Base-by-base conservation (phyloP, 2,888 invertebrate genomes). In the Pterostichus madidus region DNA sequence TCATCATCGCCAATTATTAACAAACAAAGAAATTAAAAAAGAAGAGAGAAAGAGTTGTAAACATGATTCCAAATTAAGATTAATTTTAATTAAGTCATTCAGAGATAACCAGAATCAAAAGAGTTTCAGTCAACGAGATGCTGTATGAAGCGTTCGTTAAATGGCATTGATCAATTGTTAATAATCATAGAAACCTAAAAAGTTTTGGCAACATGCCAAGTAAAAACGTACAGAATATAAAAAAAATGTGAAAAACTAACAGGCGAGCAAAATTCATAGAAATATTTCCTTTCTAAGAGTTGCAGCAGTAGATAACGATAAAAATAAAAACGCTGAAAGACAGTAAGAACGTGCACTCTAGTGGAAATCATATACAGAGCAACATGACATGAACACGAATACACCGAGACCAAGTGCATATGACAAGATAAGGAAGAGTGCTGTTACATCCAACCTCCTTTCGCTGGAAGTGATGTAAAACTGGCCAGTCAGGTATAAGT, bases 401-500 rank as follows among this genome's bases (percentile, higher is more conserved):
- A 86, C 87, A 86, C 85, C 68, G 82, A 76, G 82, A 83, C 77
- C 68, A 83, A 83, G 61, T 83, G 82, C 82, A 83, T 64, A 39
- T 77, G 76, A 76, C 77, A 83, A 77, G 46, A 77, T 35, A 52
- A 76, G 82, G 82, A 83, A 83, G 82, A 77, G 64, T 85, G 86
- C 85, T 86, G 86, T 87, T 86, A 87, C 88, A 86, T 93, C 95
- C 94, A 95, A 96, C 96, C 96, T 96, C 96, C 93, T 94, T 93
- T 92, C 92, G 94, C 92, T 92, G 93, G 93, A 94, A 94, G 92
- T 94, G 94, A 91, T 95, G 95, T 90, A 96, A 94, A 90, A 94
- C 95, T 89, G 98, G 98, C 97, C 98, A 98, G 93, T 98, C 98
- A 89, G 97, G 98, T 91, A 98, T 98, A 93, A 97, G 93, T 92